Evolutionary conservation across 2,888 invertebrate species (phyloP).

Genomic region (Melinopterus prodromus): DNA sequence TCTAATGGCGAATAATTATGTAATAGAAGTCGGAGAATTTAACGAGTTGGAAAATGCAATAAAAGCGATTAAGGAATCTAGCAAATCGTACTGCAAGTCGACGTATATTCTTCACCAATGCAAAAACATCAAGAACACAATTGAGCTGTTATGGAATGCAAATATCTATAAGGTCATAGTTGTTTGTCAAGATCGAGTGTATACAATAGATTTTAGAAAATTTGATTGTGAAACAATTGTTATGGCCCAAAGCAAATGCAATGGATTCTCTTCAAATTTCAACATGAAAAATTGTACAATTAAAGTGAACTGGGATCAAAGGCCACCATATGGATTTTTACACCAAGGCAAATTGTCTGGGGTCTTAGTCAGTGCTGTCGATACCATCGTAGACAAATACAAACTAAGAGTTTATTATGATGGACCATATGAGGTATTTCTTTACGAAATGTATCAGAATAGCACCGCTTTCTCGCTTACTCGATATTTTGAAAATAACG

Average conservation of each 20-base stretch:
- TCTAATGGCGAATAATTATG: background rate
- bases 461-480: background rate
- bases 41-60: background rate
- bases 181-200: background rate
- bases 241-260: background rate
- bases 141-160: background rate
- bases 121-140: background rate
- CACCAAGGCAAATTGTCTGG: background rate
- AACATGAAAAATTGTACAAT: background rate
- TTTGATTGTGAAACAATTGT: background rate
- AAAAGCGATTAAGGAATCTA: background rate
- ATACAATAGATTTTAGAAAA: background rate
- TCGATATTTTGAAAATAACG: background rate
- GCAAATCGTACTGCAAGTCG: background rate
- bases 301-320: background rate
- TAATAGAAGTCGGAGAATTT: background rate
- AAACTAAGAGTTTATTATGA: background rate
- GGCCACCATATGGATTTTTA: background rate
- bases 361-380: background rate
- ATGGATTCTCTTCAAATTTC: background rate
- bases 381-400: background rate
- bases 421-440: background rate
- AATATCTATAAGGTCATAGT: background rate
- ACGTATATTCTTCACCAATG: background rate
- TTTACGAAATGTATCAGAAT: background rate